Base-by-base conservation (phyloP, 2,113 vertebrate species). In the Felis catus region DNA sequence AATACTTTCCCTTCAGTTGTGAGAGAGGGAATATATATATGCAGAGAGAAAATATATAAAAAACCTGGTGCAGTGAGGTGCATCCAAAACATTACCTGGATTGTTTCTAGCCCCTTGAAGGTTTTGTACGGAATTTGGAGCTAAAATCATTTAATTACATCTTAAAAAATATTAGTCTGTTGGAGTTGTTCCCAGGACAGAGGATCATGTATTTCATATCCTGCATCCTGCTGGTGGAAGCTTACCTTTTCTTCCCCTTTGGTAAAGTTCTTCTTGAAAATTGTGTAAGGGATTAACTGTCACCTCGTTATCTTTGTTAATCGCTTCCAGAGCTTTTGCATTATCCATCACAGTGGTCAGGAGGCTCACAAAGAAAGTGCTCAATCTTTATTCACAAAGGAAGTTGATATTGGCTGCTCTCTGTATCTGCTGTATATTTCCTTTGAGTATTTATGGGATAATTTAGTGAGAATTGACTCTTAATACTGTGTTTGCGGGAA, bases 251-350 rank as follows among this genome's bases (percentile, higher is more conserved):
- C 53, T 27, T 15, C 2, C 9, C 11, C 13, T 4, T 70, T 45
- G 45, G 21, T 93, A 73, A 73, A 93, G 48, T 66, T 68, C 41
- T 73, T 90, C 45, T n/a, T 6, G 33, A 79, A 73, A 78, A 89
- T 93, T 95, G 58, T 93, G 76, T 58, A 71, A 95, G 71, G 58
- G 68, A 83, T 96, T 97, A 93, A 71, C 63, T 87, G 23, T 92
- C 25, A 87, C 76, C 51, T 94, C 63, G 92, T 97, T 92, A 86
- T 94, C 84, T 80, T 95, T 89, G 70, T 97, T 96, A 97, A 86
- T 96, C 70, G 36, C 51, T 71, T 78, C 39, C 36, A 97, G 74
- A 96, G 41, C 36, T 73, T 92, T 97, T 48, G 18, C 51, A 6
- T 80, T 93, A 25, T 80, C 71, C 29, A 18, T 95, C 85, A 78